Percentiles rank a stretch among this genome's conserved stretches.
Evolutionary conservation across 2,797 vertebrate genomes (phyloP).

Genomic region (Acanthurus leucopareius): DNA sequence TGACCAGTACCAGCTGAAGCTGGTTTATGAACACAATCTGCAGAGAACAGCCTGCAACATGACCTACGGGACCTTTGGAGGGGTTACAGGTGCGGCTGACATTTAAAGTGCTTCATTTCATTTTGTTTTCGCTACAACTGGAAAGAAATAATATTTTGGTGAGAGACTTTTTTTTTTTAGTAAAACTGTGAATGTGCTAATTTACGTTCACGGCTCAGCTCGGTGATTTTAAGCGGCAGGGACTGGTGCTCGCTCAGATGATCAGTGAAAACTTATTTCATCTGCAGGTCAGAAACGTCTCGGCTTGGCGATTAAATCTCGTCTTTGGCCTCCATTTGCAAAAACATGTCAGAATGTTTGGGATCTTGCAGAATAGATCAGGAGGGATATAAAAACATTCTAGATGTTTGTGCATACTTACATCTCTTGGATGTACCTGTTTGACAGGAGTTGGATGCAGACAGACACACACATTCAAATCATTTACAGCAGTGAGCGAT

Average conservation of each 20-base stretch:
- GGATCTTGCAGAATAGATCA: not conserved
- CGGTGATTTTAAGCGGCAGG: too few species aligned
- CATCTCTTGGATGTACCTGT: constrained; percentile 6
- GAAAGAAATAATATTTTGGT: not conserved
- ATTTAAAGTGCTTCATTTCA: not conserved
- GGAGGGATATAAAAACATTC: not conserved
- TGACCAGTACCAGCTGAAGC: constrained; percentile 95
- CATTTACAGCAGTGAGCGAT: not conserved
- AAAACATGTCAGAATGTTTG: not conserved
- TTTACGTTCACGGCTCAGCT: too few species aligned
- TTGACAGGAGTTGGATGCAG: not conserved
- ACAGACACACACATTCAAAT: constrained; percentile 10
- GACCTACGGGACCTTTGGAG: constrained; percentile 95
- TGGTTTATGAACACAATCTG: constrained; percentile 96
- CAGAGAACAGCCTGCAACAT: constrained; percentile 96
- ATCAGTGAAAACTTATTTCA: too few species aligned
- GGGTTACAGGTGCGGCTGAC: constrained; percentile 90
- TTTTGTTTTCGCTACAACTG: not conserved
- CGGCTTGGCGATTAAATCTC: too few species aligned
- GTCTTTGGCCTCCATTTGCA: too few species aligned
- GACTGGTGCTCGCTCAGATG: too few species aligned
- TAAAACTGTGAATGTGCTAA: too few species aligned
- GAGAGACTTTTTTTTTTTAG: too few species aligned
- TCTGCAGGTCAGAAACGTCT: too few species aligned
- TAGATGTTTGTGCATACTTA: not conserved